Conservation (phyloP, 2,797 vertebrate genomes). For the Hemitrygon akajei region DNA sequence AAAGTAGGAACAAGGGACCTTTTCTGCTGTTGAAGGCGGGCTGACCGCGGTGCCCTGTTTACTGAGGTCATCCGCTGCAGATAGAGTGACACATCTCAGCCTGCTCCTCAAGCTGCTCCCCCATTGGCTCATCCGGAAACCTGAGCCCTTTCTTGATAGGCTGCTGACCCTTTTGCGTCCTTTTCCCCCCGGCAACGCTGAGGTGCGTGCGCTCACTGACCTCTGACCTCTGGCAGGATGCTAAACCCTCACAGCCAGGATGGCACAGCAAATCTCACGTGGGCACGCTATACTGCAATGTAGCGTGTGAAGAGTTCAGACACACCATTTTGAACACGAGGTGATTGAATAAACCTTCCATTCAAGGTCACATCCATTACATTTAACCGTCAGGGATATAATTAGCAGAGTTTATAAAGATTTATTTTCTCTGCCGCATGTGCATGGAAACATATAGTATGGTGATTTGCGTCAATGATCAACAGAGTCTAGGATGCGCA, state of each 20-base stretch:
- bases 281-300: background rate
- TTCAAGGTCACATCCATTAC: too few relatives aligned
- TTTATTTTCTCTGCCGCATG: too few relatives aligned
- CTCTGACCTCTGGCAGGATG: background rate
- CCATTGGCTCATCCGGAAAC: background rate
- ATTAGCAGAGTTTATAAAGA: too few relatives aligned
- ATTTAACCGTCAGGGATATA: background rate
- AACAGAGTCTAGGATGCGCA: too few relatives aligned
- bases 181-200: background rate
- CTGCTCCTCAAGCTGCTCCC: background rate
- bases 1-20: background rate
- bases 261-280: background rate
- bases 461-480: too few relatives aligned
- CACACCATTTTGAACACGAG: background rate
- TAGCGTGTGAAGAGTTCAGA: background rate
- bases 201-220: background rate
- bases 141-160: background rate
- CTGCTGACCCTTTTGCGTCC: conserved; percentile 2
- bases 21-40: too few relatives aligned
- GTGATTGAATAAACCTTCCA: background rate
- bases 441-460: too few relatives aligned
- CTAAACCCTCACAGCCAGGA: background rate
- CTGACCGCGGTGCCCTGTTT: too few relatives aligned
- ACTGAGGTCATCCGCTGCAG: background rate
- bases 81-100: background rate